A percentile compares a stretch with the other conserved stretches of the same genome.
Evolutionary conservation across 2,113 vertebrate species (phyloP).

Genomic region (Sceloporus undulatus): DNA sequence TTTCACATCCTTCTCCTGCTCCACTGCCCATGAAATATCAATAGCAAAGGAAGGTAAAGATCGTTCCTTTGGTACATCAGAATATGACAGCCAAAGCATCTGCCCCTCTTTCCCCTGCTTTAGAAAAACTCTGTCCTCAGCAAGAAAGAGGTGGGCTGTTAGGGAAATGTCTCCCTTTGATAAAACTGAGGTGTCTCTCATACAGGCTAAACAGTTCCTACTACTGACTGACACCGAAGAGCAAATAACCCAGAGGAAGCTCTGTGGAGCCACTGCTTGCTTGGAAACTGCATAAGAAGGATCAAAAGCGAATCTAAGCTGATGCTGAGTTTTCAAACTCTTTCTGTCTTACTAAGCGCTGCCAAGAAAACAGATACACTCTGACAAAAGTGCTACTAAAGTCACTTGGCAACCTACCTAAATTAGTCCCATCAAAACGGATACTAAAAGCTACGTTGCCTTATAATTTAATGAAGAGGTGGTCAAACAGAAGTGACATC

Average conservation of each 20-base stretch:
- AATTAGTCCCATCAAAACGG: constrained; percentile 3
- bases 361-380: constrained; percentile 34
- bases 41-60: constrained; percentile 74
- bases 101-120: constrained; percentile 74
- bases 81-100: constrained; percentile 81
- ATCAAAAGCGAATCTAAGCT: constrained; percentile 45
- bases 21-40: constrained; percentile 81
- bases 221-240: constrained; percentile 81
- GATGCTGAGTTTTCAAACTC: constrained; percentile 29
- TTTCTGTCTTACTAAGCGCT: not conserved
- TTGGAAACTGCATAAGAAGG: constrained; percentile 43
- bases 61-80: constrained; percentile 89
- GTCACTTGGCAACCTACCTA: not conserved
- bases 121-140: constrained; percentile 71
- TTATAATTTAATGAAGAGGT: not conserved
- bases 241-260: constrained; percentile 72
- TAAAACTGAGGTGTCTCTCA: constrained; percentile 64
- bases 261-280: constrained; percentile 61
- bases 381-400: not conserved
- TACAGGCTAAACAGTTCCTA: constrained; percentile 77
- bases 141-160: constrained; percentile 58
- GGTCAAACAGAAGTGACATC: not conserved
- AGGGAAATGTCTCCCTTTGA: constrained; percentile 34
- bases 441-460: constrained; percentile 6
- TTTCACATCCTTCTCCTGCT: constrained; percentile 86